Conservation (phyloP, 2,888 invertebrate genomes). For the Podabrus alpinus region DNA sequence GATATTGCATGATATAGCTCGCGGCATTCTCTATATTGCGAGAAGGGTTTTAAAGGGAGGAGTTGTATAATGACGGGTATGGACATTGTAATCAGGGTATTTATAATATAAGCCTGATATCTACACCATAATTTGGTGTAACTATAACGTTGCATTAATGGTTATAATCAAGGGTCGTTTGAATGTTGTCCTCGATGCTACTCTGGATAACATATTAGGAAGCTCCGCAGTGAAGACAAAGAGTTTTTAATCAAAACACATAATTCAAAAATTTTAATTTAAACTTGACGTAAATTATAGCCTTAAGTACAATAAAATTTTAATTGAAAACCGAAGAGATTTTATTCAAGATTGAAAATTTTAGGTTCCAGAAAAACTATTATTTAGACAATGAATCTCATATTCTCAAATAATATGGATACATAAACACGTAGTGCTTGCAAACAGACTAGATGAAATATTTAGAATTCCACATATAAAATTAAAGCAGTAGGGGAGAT, state of each 20-base stretch:
- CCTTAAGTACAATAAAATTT: neutral
- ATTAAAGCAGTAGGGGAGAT: slow-evolving; percentile 3
- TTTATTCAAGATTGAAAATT: neutral
- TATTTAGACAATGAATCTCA: neutral
- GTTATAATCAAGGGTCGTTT: slow-evolving; percentile 31
- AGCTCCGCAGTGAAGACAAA: neutral
- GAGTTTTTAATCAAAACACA: slow-evolving; percentile 11
- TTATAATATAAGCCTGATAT: slow-evolving; percentile 37
- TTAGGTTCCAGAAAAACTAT: neutral
- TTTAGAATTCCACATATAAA: slow-evolving; percentile 4
- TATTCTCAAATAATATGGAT: neutral
- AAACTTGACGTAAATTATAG: slow-evolving; percentile 15
- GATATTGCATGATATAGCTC: slow-evolving; percentile 25
- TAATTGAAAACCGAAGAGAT: neutral
- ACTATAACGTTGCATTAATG: slow-evolving; percentile 34
- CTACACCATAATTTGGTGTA: slow-evolving; percentile 36
- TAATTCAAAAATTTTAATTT: slow-evolving; percentile 22
- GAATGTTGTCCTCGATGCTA: neutral
- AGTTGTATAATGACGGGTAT: slow-evolving; percentile 34
- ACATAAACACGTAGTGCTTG: neutral
- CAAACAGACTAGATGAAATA: slow-evolving; percentile 1
- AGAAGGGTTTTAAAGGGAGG: slow-evolving; percentile 20
- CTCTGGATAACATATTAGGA: neutral
- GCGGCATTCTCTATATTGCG: slow-evolving; percentile 16
- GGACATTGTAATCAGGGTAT: slow-evolving; percentile 34